These are phyloP conservation scores for Drosophila tsacasi DNA, from an alignment of 1,140 invertebrate genomes.

Conservation along the genomic window DNA sequence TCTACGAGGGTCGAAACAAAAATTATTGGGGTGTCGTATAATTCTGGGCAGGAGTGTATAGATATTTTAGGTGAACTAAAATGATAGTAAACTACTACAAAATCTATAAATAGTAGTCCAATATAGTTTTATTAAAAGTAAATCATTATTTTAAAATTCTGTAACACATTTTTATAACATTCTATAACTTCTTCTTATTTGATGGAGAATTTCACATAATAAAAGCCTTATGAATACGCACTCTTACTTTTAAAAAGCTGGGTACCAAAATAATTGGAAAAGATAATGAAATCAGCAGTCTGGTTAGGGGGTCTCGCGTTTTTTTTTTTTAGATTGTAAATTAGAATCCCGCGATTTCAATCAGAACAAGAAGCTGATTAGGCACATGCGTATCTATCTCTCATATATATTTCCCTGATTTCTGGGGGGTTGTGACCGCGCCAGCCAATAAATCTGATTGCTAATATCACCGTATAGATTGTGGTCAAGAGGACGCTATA, in stretches of 20 bases:
- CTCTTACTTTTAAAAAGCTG: background rate
- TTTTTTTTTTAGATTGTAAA: conserved; percentile 43
- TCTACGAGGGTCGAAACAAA: no score
- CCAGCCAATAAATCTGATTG: conserved; percentile 50
- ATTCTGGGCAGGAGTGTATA: no score
- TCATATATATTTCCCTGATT: conserved; percentile 35
- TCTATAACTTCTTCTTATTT: background rate
- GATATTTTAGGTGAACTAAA: no score
- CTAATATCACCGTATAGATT: conserved; percentile 38
- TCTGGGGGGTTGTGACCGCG: conserved; percentile 23
- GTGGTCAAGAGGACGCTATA: conserved; percentile 29
- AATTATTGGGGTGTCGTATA: no score
- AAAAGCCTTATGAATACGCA: background rate
- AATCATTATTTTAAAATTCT: no score
- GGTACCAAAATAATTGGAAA: conserved; percentile 46
- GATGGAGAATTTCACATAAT: background rate
- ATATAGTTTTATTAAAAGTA: no score
- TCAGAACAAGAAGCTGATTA: conserved; percentile 50
- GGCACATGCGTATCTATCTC: conserved; percentile 28
- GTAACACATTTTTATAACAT: no score
- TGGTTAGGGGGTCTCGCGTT: conserved; percentile 15
- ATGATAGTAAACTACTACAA: no score
- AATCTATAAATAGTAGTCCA: no score
- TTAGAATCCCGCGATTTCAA: conserved; percentile 36
- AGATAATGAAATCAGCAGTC: conserved; percentile 29